Evolutionary conservation across 1,140 invertebrate genomes (phyloP).

Genomic region (Brachionus rotundiformis): DNA sequence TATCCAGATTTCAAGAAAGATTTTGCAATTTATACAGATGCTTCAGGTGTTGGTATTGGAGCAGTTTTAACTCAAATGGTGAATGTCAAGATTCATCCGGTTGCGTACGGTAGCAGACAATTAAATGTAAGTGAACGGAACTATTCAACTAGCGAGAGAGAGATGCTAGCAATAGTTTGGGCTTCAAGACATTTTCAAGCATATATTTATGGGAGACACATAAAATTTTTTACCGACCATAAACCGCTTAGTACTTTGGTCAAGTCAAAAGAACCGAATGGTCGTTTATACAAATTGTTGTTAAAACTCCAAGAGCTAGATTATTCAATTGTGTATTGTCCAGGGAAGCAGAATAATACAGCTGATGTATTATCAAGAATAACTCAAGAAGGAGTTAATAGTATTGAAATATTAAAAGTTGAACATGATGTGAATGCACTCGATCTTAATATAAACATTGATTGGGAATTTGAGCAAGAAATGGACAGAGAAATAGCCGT

Average conservation of each 20-base stretch:
- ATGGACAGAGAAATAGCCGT: slow-evolving; percentile 7
- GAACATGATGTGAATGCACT: neutral
- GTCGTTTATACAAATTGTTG: neutral
- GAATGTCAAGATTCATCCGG: slow-evolving; percentile 53
- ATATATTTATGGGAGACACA: slow-evolving; percentile 55
- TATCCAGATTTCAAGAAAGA: slow-evolving; percentile 17
- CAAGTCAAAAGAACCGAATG: neutral
- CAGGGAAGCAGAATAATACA: slow-evolving; percentile 27
- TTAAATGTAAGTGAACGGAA: slow-evolving; percentile 53
- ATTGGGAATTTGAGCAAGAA: neutral
- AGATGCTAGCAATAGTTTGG: slow-evolving; percentile 55
- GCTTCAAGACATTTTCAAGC: slow-evolving; percentile 54
- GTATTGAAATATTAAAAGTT: neutral
- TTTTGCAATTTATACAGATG: slow-evolving; percentile 55
- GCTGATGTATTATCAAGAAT: slow-evolving; percentile 32
- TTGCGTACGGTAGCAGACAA: slow-evolving; percentile 55
- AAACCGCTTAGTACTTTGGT: slow-evolving; percentile 51
- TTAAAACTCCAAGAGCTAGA: slow-evolving; percentile 15
- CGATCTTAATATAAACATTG: neutral
- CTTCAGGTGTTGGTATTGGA: slow-evolving; percentile 38
- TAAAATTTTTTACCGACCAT: slow-evolving; percentile 56
- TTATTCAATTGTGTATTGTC: neutral
- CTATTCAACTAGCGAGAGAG: slow-evolving; percentile 55
- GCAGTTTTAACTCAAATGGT: slow-evolving; percentile 55
- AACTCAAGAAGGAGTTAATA: slow-evolving; percentile 8